phyloP scores from a whole-genome alignment of 64 coral and sea anemone genomes.

The Stichodactyla helianthus region DNA sequence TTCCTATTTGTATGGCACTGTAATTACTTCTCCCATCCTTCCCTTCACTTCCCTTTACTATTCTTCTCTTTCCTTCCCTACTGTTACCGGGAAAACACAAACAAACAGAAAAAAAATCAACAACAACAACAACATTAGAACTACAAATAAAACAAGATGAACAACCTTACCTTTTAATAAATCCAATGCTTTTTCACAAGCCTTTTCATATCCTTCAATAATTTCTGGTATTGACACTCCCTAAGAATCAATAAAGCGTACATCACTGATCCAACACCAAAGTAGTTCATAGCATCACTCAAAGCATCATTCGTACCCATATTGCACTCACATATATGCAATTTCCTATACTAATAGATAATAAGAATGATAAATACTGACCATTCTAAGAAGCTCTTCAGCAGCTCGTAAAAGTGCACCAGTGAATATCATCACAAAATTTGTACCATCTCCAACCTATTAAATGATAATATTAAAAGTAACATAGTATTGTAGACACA shows the following conservation, averaged over 20 bases:
- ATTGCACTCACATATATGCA: too few relatives aligned
- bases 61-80: too few relatives aligned
- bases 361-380: not conserved
- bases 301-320: too few relatives aligned
- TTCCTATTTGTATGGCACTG: too few relatives aligned
- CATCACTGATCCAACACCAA: too few relatives aligned
- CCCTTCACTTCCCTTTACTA: too few relatives aligned
- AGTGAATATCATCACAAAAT: slow-evolving; percentile 96
- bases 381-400: slow-evolving; percentile 60
- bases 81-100: too few relatives aligned
- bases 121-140: not conserved
- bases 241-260: slow-evolving; percentile 17
- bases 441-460: slow-evolving; percentile 99
- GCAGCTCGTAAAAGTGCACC: slow-evolving; percentile 81
- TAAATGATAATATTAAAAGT: slow-evolving; percentile 5
- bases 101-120: not conserved
- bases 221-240: slow-evolving; percentile 91
- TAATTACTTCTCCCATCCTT: too few relatives aligned
- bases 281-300: too few relatives aligned
- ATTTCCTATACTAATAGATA: too few relatives aligned
- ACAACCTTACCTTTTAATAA: slow-evolving; percentile 69
- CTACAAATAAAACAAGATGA: not conserved
- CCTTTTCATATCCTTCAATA: slow-evolving; percentile 96
- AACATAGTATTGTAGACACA: too few relatives aligned
- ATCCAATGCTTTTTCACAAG: slow-evolving; percentile 90